A percentile compares a stretch with the other conserved stretches of the same genome.
These are phyloP conservation scores for Poeciliopsis prolifica DNA, from an alignment of 2,113 vertebrate species.

Conservation along the genomic window DNA sequence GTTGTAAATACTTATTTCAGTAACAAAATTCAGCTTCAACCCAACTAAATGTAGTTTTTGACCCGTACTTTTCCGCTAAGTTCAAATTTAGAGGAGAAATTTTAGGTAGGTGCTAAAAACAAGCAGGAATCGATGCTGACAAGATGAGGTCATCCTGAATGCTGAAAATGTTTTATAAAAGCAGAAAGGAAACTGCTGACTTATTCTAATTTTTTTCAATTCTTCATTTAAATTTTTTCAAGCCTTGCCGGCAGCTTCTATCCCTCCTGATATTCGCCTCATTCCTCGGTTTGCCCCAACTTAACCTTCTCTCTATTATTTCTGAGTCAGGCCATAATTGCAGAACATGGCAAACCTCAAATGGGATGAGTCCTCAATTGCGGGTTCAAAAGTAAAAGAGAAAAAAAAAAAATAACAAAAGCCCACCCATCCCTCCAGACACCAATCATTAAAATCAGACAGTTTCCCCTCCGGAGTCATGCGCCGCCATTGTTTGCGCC, in stretches of 20 bases:
- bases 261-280: accelerated
- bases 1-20: too few species aligned
- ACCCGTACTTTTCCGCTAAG: neutral
- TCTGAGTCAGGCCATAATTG: constrained; percentile 27
- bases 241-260: too few species aligned
- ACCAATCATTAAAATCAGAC: constrained; percentile 4
- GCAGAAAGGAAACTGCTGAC: neutral
- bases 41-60: neutral
- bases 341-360: constrained; percentile 12
- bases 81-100: neutral
- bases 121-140: neutral
- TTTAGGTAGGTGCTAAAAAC: neutral
- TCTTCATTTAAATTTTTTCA: neutral
- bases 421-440: constrained; percentile 1
- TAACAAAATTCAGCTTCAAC: too few species aligned
- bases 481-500: neutral
- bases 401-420: neutral
- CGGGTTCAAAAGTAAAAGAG: constrained; percentile 8
- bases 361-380: constrained; percentile 6
- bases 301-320: constrained; percentile 11
- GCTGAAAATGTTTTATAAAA: too few species aligned
- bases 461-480: constrained; percentile 35
- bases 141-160: too few species aligned
- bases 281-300: neutral
- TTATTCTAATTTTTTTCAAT: neutral